Evolutionary conservation across 92 coral and sea anemone species (phyloP).

Genomic region (Metridium senile): DNA sequence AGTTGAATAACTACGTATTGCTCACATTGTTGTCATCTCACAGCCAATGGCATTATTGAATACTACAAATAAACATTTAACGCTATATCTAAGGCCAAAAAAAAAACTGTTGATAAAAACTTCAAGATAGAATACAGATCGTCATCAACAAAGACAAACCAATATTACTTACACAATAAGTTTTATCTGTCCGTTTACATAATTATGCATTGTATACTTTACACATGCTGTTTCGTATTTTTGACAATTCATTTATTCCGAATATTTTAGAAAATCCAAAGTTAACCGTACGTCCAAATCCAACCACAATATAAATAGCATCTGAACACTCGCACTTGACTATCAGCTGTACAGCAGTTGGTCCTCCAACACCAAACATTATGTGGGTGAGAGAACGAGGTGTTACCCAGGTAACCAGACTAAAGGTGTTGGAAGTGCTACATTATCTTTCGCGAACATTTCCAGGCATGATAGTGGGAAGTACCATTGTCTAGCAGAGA

Average conservation of each 20-base stretch:
- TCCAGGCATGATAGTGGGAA: constrained; percentile 24
- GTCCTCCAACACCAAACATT: constrained; percentile 37
- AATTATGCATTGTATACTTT: neutral
- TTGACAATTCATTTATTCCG: too few relatives aligned
- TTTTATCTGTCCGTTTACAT: too few relatives aligned
- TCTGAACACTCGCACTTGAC: neutral
- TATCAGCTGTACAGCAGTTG: constrained; percentile 12
- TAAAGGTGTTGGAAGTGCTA: constrained; percentile 14
- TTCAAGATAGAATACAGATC: too few relatives aligned
- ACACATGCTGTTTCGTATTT: neutral
- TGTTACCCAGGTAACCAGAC: neutral
- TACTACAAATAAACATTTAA: too few relatives aligned
- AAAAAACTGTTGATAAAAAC: too few relatives aligned
- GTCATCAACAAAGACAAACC: too few relatives aligned
- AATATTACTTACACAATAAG: too few relatives aligned
- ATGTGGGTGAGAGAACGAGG: constrained; percentile 17
- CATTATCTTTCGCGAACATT: constrained; percentile 9
- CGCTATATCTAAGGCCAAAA: too few relatives aligned
- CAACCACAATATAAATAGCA: neutral
- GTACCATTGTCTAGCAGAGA: constrained; percentile 37
- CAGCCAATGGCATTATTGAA: too few relatives aligned
- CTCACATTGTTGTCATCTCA: too few relatives aligned
- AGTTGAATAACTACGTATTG: too few relatives aligned
- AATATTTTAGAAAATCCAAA: neutral
- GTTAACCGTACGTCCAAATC: neutral